A percentile compares a stretch with the other conserved stretches of the same genome.
Evolutionary conservation across 2,797 vertebrate genomes (phyloP).

Genomic region (Falco cherrug): DNA sequence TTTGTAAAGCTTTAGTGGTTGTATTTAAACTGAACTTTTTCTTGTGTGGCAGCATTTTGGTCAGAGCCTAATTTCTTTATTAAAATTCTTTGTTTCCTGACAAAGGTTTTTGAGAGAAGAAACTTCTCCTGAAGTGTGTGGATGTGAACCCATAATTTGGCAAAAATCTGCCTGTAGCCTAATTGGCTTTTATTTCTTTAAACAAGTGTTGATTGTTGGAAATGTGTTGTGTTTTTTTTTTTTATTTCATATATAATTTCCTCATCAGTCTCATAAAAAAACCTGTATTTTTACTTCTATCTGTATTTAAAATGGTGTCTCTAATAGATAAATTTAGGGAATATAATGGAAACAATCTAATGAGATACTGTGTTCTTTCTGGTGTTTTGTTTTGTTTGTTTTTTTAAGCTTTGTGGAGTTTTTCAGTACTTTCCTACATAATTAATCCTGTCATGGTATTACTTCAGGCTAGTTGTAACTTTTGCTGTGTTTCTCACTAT

Average conservation of each 20-base stretch:
- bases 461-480: background rate
- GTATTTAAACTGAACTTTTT: background rate
- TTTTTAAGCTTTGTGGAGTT: background rate
- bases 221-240: background rate
- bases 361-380: background rate
- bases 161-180: background rate
- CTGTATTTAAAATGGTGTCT: background rate
- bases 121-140: background rate
- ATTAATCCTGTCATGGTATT: background rate
- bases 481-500: background rate
- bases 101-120: background rate
- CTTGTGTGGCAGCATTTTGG: background rate
- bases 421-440: background rate
- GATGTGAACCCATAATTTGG: background rate
- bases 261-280: background rate
- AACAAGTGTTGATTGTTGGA: background rate
- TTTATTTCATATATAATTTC: fast-evolving
- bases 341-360: background rate
- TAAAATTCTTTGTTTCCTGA: background rate
- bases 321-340: background rate
- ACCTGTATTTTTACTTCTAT: background rate
- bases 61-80: background rate
- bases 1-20: background rate
- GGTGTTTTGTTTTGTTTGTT: background rate
- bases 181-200: background rate